Conservation (phyloP, 2,888 invertebrate species). For the Phragmatobia fuliginosa region DNA sequence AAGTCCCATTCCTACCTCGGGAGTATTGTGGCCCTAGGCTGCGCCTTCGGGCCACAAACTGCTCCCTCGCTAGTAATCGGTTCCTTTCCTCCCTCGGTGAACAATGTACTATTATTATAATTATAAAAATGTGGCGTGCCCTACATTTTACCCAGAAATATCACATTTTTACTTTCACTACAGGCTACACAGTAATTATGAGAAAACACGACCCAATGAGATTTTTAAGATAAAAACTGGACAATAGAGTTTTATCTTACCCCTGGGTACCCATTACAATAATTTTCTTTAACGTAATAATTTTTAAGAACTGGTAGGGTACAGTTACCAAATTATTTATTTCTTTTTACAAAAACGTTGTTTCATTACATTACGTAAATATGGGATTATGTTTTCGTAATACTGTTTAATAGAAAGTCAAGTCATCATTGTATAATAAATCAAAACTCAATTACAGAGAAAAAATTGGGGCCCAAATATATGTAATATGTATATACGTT, state of each 20-base stretch:
- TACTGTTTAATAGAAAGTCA: neutral
- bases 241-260: constrained; percentile 19
- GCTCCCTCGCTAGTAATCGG: too few relatives aligned
- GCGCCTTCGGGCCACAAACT: too few relatives aligned
- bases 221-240: constrained; percentile 16
- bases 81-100: too few relatives aligned
- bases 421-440: neutral
- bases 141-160: neutral
- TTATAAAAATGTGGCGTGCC: neutral
- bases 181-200: neutral
- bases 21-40: too few relatives aligned
- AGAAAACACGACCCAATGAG: constrained; percentile 12
- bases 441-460: neutral
- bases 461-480: too few relatives aligned
- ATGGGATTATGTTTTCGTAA: neutral
- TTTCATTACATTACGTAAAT: neutral
- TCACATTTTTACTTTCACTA: neutral
- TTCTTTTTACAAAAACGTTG: neutral
- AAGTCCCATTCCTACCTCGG: too few relatives aligned
- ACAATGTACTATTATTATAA: too few relatives aligned
- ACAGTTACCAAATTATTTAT: constrained; percentile 27
- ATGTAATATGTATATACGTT: too few relatives aligned
- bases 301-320: constrained; percentile 18
- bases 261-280: constrained; percentile 4
- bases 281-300: constrained; percentile 23